Base-by-base conservation (phyloP, 1,140 invertebrate species). In the Temnothorax longispinosus region DNA sequence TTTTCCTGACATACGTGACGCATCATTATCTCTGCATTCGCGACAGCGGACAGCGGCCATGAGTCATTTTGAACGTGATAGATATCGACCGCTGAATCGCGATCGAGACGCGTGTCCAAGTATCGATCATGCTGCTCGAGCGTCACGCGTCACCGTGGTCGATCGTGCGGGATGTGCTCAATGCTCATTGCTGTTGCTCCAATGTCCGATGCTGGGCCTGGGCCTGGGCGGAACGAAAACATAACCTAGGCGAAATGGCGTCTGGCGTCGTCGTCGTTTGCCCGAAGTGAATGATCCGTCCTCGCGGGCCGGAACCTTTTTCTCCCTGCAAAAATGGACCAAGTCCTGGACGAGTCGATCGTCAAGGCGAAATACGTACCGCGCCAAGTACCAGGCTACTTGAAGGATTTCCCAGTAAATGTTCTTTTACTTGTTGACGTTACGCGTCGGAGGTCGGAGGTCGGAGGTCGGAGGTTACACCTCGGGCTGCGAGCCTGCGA, bases 401-500 rank as follows among this genome's bases (percentile, higher is more conserved):
- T 93, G 7, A 86, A 93, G 67, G 93, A 94, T 87, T 91, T 93
- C 47, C 91, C 93, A 78, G 93, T 94, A 94, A 94, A 91, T 90
- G 90, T 60, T 52, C 54, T 87, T 87, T 64, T 15, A 62, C 41
- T 27, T 27, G 27, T 87, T 35, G 38, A 89, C 56, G 44, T 80
- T 80, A 52, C 27, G 1, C 18, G 18, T n/a, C 41, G 18, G 4
- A 50, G 32, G 52, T 54, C 27, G 0, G 27, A 27, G 27, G 27
- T 27, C 41, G 18, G 4, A 50, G 32, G 52, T 54, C 27, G 0
- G 27, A 27, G 27, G 27, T 27, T 27, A 27, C 27, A 27, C 27
- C 27, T 1, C 27, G 21, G 21, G 27, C 27, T 27, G 27, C 27
- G 27, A 27, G 3, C 69, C n/a, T 10, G 15, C 58, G 38, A 21